phyloP scores from a whole-genome alignment of 2,888 invertebrate species.

The Amiota minor region DNA sequence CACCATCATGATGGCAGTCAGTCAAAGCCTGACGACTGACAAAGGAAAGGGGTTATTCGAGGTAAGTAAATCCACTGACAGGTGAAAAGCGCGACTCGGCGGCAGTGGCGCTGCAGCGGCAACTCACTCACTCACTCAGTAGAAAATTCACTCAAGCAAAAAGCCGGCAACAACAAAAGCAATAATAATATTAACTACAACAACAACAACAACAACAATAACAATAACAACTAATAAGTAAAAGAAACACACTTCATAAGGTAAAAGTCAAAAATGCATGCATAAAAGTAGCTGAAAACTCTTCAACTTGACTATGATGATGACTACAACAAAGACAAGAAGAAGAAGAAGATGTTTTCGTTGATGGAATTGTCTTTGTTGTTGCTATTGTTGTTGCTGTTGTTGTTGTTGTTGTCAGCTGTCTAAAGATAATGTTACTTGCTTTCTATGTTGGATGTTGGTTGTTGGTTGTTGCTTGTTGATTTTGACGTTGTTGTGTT shows the following conservation, averaged over 20 bases:
- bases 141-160: conserved; percentile 64
- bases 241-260: conserved; percentile 13
- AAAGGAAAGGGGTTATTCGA: not conserved
- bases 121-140: conserved; percentile 40
- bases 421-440: not conserved
- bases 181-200: not conserved
- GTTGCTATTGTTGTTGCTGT: conserved; percentile 1
- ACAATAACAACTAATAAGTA: not conserved
- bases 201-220: not conserved
- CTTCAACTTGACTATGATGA: not conserved
- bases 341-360: not conserved
- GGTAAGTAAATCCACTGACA: conserved; percentile 49
- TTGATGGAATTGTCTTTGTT: not conserved
- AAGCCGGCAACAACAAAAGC: conserved; percentile 35
- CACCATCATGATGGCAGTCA: conserved; percentile 24
- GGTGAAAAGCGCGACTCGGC: conserved; percentile 57
- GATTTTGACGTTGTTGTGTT: not conserved
- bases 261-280: conserved; percentile 23
- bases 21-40: not conserved
- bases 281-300: too few species aligned
- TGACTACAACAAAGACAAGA: too few species aligned
- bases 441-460: too few species aligned
- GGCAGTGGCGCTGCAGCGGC: not conserved
- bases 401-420: not conserved
- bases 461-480: conserved; percentile 4